These are phyloP conservation scores for Spisula solida DNA, from an alignment of 2,888 invertebrate species.

Conservation along the genomic window DNA sequence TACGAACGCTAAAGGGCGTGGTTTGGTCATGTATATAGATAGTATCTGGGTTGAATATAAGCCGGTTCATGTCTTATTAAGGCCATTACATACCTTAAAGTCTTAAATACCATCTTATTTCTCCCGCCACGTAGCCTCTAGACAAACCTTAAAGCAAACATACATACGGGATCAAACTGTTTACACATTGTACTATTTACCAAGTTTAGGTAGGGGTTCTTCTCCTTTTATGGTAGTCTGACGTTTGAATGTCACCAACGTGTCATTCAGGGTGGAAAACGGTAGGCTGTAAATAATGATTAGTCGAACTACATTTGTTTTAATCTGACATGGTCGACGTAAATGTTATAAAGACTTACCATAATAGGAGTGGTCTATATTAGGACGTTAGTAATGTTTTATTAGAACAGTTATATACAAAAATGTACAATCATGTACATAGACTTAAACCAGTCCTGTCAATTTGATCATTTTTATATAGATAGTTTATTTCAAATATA, in stretches of 20 bases:
- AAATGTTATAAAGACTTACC: neutral
- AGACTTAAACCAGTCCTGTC: too few species aligned
- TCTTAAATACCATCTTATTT: neutral
- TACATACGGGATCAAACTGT: neutral
- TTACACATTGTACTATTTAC: neutral
- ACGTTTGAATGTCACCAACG: neutral
- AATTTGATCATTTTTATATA: neutral
- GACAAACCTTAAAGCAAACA: neutral
- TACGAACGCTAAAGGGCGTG: constrained; percentile 29
- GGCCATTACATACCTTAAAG: neutral
- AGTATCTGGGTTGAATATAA: neutral
- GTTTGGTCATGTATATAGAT: neutral
- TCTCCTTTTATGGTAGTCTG: constrained; percentile 21
- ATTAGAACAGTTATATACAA: neutral
- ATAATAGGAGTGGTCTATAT: constrained; percentile 11
- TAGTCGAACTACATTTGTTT: neutral
- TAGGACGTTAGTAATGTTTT: neutral
- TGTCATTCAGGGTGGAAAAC: constrained; percentile 11
- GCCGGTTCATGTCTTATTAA: neutral
- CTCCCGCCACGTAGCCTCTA: neutral
- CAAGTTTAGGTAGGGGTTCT: neutral
- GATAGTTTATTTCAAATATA: too few species aligned
- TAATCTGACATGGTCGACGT: neutral
- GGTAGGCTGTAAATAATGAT: neutral
- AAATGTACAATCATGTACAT: too few species aligned